phyloP scores from a whole-genome alignment of 2,797 vertebrate species.

The Myotis pilosus region DNA sequence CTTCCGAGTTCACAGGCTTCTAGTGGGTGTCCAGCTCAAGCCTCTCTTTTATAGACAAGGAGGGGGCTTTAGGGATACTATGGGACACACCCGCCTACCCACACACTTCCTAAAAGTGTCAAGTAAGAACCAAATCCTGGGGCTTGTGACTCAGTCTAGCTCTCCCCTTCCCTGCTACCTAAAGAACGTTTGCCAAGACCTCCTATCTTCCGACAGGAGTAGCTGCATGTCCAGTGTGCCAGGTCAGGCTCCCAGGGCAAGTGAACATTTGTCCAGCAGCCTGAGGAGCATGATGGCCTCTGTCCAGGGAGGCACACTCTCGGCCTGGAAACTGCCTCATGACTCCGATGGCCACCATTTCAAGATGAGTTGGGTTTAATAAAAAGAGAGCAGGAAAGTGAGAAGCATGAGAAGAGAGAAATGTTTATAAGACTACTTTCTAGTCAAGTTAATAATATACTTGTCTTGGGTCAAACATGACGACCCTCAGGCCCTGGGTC shows the following conservation, averaged over 20 bases:
- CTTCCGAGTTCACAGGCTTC: neutral
- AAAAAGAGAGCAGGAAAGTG: neutral
- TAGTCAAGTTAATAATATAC: neutral
- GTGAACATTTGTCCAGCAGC: neutral
- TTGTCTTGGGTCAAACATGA: neutral
- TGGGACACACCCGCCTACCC: neutral
- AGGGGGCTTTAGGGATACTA: neutral
- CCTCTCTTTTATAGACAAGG: neutral
- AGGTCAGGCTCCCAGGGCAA: neutral
- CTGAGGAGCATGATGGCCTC: neutral
- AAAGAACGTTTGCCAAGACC: neutral
- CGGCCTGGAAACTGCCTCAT: neutral
- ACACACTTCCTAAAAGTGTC: neutral
- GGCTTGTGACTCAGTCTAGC: neutral
- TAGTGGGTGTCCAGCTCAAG: too few relatives aligned
- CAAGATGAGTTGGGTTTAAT: neutral
- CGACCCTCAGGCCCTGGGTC: too few relatives aligned
- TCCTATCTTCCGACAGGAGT: neutral
- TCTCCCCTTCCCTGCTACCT: neutral
- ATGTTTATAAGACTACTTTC: neutral
- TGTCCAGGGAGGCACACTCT: neutral
- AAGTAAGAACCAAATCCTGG: neutral
- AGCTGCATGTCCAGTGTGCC: accelerated
- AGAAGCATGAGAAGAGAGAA: neutral
- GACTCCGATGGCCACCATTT: neutral